Base-by-base conservation (phyloP, 2,888 invertebrate genomes). In the Formica aserva region DNA sequence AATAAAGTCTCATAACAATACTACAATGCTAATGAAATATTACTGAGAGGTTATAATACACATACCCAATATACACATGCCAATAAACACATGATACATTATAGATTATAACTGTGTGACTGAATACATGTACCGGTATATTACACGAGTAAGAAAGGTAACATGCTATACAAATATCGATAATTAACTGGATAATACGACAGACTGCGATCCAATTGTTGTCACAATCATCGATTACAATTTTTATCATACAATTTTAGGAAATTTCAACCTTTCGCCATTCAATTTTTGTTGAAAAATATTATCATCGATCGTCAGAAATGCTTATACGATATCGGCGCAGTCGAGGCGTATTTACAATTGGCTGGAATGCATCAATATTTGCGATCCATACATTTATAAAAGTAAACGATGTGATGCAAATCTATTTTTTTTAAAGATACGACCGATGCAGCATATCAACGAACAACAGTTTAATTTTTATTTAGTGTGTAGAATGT, bases 161-260 rank as follows among this genome's bases (percentile, higher is more conserved):
- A 22, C 55, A 18, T 32, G 38, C 5, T 77, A 55, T 41, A 32
- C 8, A 67, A 52, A n/a, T n/a, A 15, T 67, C 57, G 41, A 77
- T 77, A 77, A 77, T 77, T 77, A 57, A 9, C 11, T 67, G 22
- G 15, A 41, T 32, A 67, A 57, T 67, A 57, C 57, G 29, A 32
- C n/a, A 55, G n/a, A 4, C 3, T n/a, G 29, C 55, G 15, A 41
- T 57, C 22, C 9, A 67, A 32, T 77, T 55, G 15, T 29, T 29
- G 41, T 15, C n/a, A 38, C 45, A 48, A 48, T 55, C 15, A 29
- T 8, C n/a, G 15, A 57, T 55, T 71, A 52, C n/a, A 1, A 52
- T 57, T 77, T 66, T 29, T 11, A 65, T 52, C 15, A 18, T 11
- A 5, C 55, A 41, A 32, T 41, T 41, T 9, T n/a, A 15, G 29